Evolutionary conservation across 2,113 vertebrate genomes (phyloP).

Genomic region (Thryonomys swinderianus): DNA sequence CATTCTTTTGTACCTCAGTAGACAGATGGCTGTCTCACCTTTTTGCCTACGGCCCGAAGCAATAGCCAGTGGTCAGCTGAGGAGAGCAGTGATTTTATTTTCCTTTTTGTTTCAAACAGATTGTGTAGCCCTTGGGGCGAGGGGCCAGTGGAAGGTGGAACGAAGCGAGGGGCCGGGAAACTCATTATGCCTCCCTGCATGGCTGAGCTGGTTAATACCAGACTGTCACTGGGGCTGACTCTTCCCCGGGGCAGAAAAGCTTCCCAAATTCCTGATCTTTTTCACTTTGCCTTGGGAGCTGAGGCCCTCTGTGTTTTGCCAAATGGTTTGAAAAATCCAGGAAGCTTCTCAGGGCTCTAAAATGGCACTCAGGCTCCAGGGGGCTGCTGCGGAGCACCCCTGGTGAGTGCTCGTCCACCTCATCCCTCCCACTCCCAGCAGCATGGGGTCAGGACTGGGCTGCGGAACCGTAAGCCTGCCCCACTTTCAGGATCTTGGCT

Average conservation of each 20-base stretch:
- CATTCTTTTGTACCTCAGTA: constrained; percentile 57
- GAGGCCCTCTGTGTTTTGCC: constrained; percentile 18
- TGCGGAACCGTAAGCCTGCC: not conserved
- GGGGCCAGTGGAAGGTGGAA: constrained; percentile 58
- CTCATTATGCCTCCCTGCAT: constrained; percentile 75
- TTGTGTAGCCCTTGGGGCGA: constrained; percentile 70
- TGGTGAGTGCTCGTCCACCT: not conserved
- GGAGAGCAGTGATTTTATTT: constrained; percentile 77
- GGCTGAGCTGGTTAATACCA: constrained; percentile 79
- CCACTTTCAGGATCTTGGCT: not conserved
- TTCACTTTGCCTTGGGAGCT: constrained; percentile 54
- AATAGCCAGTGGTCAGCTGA: constrained; percentile 32
- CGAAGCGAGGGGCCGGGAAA: constrained; percentile 69
- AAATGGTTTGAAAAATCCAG: not conserved
- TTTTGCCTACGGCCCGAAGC: constrained; percentile 53
- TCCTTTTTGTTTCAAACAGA: constrained; percentile 79
- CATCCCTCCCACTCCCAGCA: not conserved
- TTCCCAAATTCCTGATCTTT: constrained; percentile 61
- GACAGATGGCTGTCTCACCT: constrained; percentile 77
- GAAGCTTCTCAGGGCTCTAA: constrained; percentile 19
- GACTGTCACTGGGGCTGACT: constrained; percentile 64
- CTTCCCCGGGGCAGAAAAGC: constrained; percentile 67
- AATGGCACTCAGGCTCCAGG: not conserved
- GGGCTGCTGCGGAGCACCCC: not conserved
- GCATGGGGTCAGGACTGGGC: not conserved